phyloP scores from a whole-genome alignment of 2,888 invertebrate species.

The Tipula helvola region DNA sequence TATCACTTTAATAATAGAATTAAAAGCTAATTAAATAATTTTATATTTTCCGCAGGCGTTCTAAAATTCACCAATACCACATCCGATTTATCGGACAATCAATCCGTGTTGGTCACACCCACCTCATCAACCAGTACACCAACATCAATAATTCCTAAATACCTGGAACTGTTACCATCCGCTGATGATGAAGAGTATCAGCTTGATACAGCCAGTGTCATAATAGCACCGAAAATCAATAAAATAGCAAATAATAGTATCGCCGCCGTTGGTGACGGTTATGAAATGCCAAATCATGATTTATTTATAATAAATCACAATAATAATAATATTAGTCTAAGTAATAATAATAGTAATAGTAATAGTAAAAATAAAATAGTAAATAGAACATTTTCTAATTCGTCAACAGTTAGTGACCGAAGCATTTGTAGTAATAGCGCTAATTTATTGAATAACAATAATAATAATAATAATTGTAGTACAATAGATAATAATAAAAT shows the following conservation, averaged over 20 bases:
- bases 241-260: background rate
- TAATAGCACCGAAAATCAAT: constrained; percentile 12
- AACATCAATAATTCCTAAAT: constrained; percentile 38
- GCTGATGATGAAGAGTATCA: constrained; percentile 30
- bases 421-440: constrained; percentile 11
- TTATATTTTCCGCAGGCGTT: constrained; percentile 12
- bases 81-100: constrained; percentile 14
- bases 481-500: constrained; percentile 12
- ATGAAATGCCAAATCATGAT: constrained; percentile 18
- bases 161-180: constrained; percentile 53
- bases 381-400: constrained; percentile 17
- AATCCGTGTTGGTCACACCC: constrained; percentile 8
- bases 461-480: background rate
- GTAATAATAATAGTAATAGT: background rate
- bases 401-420: constrained; percentile 18
- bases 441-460: background rate
- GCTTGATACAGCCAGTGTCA: constrained; percentile 7
- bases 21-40: background rate
- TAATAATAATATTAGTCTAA: background rate
- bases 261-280: constrained; percentile 16
- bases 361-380: background rate
- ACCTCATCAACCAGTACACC: constrained; percentile 7
- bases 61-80: constrained; percentile 15
- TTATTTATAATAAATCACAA: constrained; percentile 10
- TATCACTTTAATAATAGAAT: too few species aligned